phyloP scores from a whole-genome alignment of 2,113 vertebrate genomes.

The Heterotilapia buettikoferi region DNA sequence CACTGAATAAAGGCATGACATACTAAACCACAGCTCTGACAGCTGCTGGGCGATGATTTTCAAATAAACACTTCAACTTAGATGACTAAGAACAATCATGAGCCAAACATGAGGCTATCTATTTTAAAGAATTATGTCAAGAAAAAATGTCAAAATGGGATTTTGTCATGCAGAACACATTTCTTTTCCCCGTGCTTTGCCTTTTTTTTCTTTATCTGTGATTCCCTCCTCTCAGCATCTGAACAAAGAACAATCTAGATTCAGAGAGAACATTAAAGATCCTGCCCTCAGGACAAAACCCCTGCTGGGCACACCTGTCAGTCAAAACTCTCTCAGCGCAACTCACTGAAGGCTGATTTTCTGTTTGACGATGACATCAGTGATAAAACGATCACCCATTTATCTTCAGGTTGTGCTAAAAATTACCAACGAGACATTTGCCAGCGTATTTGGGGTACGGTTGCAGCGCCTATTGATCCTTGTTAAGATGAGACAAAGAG shows the following conservation, averaged over 20 bases:
- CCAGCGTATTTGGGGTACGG: constrained; percentile 24
- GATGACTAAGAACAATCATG: background rate
- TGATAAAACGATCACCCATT: constrained; percentile 43
- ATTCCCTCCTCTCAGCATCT: constrained; percentile 10
- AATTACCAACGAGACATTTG: constrained; percentile 48
- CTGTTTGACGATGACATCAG: constrained; percentile 39
- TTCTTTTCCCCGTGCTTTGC: background rate
- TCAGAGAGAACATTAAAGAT: constrained; percentile 50
- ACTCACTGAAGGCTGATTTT: constrained; percentile 30
- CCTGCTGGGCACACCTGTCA: constrained; percentile 52
- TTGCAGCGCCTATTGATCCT: constrained; percentile 38
- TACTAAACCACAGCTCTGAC: background rate
- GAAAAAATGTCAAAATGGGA: constrained; percentile 22
- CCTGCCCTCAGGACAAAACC: constrained; percentile 39
- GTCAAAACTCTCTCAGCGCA: constrained; percentile 20
- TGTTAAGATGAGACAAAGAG: constrained; percentile 26
- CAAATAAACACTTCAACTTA: background rate
- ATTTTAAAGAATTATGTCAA: constrained; percentile 13
- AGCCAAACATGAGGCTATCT: background rate
- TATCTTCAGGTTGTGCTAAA: constrained; percentile 52
- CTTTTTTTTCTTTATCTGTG: background rate
- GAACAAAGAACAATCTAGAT: constrained; percentile 36
- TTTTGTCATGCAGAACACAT: constrained; percentile 23
- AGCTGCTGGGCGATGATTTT: constrained; percentile 1
- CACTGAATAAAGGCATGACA: background rate